Evolutionary conservation across 2,888 invertebrate genomes (phyloP), one percentile per base, ranked within the genome.

Genomic region (Agonum fuliginosum): DNA sequence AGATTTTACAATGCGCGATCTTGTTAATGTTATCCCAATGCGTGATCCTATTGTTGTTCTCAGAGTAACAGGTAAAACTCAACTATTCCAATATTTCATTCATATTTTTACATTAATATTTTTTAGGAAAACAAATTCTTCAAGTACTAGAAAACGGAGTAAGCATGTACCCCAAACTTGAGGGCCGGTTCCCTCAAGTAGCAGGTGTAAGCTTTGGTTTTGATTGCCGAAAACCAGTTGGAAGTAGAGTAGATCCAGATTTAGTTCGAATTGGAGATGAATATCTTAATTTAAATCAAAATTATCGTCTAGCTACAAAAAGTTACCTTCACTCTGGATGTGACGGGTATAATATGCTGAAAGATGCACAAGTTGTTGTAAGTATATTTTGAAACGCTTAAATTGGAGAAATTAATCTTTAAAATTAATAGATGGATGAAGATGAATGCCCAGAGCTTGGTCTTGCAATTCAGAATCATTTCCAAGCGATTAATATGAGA

Each of bases 161-260:
- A 22, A 92, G 91, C 79, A 93, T 94, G 84, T 97, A 95, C 86
- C 97, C 97, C 0, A 94, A 93, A 82, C 86, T 96, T 20, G 97
- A 97, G 85, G 97, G 97, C 0, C 86, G 97, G 80, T 97, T 97
- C 85, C 95, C 96, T 0, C 96, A 96, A 88, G 93, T 95, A 37
- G 92, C 95, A 0, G 95, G 95, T 2, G 86, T 94, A 3, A 91
- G 91, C 73, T 95, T 94, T 86, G 93, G 92, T 0, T 94, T 94
- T 85, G 92, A 94, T 86, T 93, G 94, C 0, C 84, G 88, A 0
- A 91, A 91, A 84, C 92, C 93, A 0, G 85, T 92, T 0, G 95
- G 95, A 0, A 86, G 91, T 76, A 87, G 97, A 14, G 91, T 94
- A 0, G 93, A 94, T 78, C 89, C 91, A 0, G 89, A 90, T 34